Percentiles rank a stretch among this genome's conserved stretches.
Evolutionary conservation across 1,140 invertebrate genomes (phyloP).

Genomic region (Cyrtorhinus lividipennis): DNA sequence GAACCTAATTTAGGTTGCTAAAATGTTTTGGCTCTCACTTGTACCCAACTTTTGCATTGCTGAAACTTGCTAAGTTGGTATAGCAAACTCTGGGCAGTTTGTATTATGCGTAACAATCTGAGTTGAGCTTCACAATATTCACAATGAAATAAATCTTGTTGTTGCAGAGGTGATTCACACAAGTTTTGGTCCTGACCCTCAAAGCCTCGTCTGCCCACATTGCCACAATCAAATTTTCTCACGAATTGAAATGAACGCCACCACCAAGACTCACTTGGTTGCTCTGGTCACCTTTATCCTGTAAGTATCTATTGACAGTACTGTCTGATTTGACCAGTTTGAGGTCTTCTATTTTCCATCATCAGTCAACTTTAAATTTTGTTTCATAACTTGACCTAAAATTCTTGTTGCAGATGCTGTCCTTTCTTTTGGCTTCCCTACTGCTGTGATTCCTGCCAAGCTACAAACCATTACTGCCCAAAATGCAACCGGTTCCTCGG

Average conservation of each 20-base stretch:
- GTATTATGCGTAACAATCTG: no score
- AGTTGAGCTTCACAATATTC: no score
- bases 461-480: slow-evolving; percentile 26
- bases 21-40: no score
- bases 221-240: slow-evolving; percentile 37
- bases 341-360: no score
- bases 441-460: slow-evolving; percentile 25
- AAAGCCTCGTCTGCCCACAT: slow-evolving; percentile 35
- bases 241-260: slow-evolving; percentile 34
- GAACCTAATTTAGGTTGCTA: no score
- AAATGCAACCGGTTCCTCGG: slow-evolving; percentile 26
- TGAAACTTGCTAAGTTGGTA: no score
- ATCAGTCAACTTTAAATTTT: no score
- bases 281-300: slow-evolving; percentile 41
- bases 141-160: no score
- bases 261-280: slow-evolving; percentile 41
- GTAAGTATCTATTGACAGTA: slow-evolving; percentile 17
- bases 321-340: neutral
- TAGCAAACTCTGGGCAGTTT: no score
- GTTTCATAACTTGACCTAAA: no score
- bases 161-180: slow-evolving; percentile 19
- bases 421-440: slow-evolving; percentile 25
- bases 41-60: no score
- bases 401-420: slow-evolving; percentile 26
- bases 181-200: slow-evolving; percentile 33